Base-by-base conservation (phyloP, 2,888 invertebrate genomes). In the Temnothorax unifasciatus region DNA sequence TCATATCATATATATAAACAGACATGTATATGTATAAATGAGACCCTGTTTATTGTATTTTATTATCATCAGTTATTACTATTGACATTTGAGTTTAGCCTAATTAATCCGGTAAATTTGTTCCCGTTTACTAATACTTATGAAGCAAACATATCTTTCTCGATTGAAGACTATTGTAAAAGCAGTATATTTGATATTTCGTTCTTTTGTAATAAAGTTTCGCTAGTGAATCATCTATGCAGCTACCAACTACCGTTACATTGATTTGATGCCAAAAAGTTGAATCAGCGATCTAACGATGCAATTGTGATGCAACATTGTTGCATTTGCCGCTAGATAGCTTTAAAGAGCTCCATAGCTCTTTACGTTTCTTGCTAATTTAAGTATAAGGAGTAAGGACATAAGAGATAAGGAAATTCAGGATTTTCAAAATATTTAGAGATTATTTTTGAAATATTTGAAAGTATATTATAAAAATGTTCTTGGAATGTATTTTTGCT, bases 231-330 rank as follows among this genome's bases (percentile, higher is more conserved):
- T 59, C 44, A 88, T 84, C 77, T 77, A 76, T 52, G 81, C 41
- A 82, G 63, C 57, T 50, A 50, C 66, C 44, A 69, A 9, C 47
- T 52, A 84, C 76, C 84, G 61, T 73, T 47, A 73, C 73, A 88
- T 88, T 87, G 88, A 88, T 79, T 66, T 84, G 47, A 59, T 52
- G 88, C 85, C 87, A 88, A 88, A 79, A 50, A 29, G 50, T 75
- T 75, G 15, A 9, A 59, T 18, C 50, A 50, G 47, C 15, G 13
- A 47, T 2, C 15, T 47, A 47, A 44, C 29, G 63, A 52, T 21
- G 38, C 15, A 29, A 61, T 11, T n/a, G 21, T 52, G 75, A 25
- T 64, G 64, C 64, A 64, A 64, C 47, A 76, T 52, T 11, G 61
- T 64, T 52, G 64, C 25, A 76, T 38, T 50, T 63, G 63, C 21